Conservation (phyloP, 2,888 invertebrate species). For the Stegophylla sp. region DNA sequence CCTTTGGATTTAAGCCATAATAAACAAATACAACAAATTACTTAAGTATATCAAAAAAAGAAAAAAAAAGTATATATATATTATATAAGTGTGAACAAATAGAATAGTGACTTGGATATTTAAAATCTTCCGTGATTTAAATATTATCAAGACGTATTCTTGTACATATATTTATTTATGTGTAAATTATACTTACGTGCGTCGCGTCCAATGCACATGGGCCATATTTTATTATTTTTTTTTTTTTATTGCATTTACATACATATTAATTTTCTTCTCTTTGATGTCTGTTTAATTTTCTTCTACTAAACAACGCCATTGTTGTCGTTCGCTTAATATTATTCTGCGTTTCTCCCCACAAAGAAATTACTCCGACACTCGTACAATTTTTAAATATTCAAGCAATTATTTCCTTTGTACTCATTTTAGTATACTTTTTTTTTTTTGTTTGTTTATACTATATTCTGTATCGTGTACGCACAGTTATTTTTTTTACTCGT, state of each 20-base stretch:
- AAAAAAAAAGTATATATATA: too few relatives aligned
- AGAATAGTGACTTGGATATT: too few relatives aligned
- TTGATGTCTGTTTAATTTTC: constrained; percentile 45
- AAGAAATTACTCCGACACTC: constrained; percentile 21
- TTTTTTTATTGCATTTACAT: constrained; percentile 14
- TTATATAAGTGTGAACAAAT: too few relatives aligned
- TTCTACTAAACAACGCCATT: constrained; percentile 20
- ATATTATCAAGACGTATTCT: too few relatives aligned
- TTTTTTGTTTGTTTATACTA: too few relatives aligned
- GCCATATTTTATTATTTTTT: neutral
- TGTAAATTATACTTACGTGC: too few relatives aligned
- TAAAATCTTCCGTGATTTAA: too few relatives aligned
- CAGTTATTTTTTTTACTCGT: neutral
- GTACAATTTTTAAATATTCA: constrained; percentile 45
- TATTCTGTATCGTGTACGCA: constrained; percentile 3
- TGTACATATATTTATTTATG: too few relatives aligned
- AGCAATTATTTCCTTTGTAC: constrained; percentile 23
- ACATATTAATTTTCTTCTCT: constrained; percentile 18
- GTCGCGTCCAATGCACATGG: neutral
- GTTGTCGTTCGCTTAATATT: constrained; percentile 12
- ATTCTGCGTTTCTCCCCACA: neutral
- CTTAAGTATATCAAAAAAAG: too few relatives aligned
- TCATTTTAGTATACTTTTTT: neutral
- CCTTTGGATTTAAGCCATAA: too few relatives aligned
- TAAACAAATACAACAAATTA: too few relatives aligned